A percentile compares a stretch with the other conserved stretches of the same genome.
Conservation (phyloP, 2,797 vertebrate genomes). For the Aselliscus stoliczkanus region DNA sequence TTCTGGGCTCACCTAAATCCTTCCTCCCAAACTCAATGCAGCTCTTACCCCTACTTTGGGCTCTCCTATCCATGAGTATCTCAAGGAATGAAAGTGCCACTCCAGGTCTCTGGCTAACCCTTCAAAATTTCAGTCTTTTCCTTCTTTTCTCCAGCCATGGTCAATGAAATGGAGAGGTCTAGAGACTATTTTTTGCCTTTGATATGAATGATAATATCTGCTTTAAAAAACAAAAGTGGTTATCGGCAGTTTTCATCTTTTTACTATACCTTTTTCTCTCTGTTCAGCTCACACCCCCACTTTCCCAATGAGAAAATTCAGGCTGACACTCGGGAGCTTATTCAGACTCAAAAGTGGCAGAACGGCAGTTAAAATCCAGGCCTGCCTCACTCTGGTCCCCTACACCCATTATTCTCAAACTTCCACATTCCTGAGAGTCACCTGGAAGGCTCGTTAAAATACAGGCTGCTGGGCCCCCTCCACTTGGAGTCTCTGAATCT, state of each 20-base stretch:
- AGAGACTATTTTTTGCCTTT: background rate
- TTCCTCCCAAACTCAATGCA: background rate
- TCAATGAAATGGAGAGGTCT: background rate
- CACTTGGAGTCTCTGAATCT: background rate
- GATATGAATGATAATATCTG: background rate
- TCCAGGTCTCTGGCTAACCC: background rate
- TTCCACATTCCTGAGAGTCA: background rate
- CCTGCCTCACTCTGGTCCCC: background rate
- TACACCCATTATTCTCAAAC: background rate
- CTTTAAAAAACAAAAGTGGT: background rate
- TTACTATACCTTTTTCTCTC: background rate
- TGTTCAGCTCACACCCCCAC: background rate
- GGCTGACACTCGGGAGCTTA: background rate
- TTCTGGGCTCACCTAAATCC: background rate
- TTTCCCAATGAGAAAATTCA: background rate
- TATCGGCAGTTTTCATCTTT: background rate
- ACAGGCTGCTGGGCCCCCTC: too few relatives aligned
- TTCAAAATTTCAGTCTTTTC: background rate
- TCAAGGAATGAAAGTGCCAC: background rate
- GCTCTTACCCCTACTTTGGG: background rate
- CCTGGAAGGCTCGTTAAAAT: background rate
- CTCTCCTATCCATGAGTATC: background rate
- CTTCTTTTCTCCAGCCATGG: background rate
- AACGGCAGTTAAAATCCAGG: background rate
- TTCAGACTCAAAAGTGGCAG: background rate